phyloP scores from a whole-genome alignment of 2,113 vertebrate genomes.

The Thymallus thymallus region DNA sequence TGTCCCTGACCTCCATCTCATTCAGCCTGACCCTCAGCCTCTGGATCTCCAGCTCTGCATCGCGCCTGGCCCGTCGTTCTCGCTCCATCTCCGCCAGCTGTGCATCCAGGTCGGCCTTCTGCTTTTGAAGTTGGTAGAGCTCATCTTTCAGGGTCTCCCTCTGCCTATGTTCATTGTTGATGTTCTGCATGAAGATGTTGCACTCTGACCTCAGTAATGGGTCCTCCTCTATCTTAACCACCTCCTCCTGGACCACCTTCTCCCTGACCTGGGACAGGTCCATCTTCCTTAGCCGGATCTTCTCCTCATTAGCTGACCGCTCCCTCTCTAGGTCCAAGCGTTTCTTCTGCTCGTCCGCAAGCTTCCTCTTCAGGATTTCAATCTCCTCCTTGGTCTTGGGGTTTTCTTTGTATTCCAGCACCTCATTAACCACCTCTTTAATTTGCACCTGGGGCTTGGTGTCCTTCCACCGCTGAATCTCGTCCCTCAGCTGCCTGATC shows the following conservation, averaged over 20 bases:
- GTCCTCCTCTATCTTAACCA: slow-evolving; percentile 88
- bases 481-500: slow-evolving; percentile 88
- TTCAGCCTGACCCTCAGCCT: slow-evolving; percentile 80
- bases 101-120: slow-evolving; percentile 82
- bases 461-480: slow-evolving; percentile 89
- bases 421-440: slow-evolving; percentile 92
- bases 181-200: slow-evolving; percentile 77
- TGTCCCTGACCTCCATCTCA: slow-evolving; percentile 82
- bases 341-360: slow-evolving; percentile 88
- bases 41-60: slow-evolving; percentile 92
- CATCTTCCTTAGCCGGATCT: slow-evolving; percentile 82
- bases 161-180: slow-evolving; percentile 85
- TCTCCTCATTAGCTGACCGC: slow-evolving; percentile 78
- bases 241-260: slow-evolving; percentile 89
- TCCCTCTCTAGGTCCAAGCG: slow-evolving; percentile 88
- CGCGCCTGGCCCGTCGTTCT: slow-evolving; percentile 84
- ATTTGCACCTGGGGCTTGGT: slow-evolving; percentile 90
- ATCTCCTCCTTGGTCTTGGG: slow-evolving; percentile 92
- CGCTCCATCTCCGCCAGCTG: slow-evolving; percentile 90
- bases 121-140: slow-evolving; percentile 80
- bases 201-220: slow-evolving; percentile 84
- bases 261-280: slow-evolving; percentile 88
- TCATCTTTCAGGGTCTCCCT: slow-evolving; percentile 82
- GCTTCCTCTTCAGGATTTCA: slow-evolving; percentile 79
- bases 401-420: slow-evolving; percentile 90